Base-by-base conservation (phyloP, 2,113 vertebrate species). In the Seriola aureovittata region DNA sequence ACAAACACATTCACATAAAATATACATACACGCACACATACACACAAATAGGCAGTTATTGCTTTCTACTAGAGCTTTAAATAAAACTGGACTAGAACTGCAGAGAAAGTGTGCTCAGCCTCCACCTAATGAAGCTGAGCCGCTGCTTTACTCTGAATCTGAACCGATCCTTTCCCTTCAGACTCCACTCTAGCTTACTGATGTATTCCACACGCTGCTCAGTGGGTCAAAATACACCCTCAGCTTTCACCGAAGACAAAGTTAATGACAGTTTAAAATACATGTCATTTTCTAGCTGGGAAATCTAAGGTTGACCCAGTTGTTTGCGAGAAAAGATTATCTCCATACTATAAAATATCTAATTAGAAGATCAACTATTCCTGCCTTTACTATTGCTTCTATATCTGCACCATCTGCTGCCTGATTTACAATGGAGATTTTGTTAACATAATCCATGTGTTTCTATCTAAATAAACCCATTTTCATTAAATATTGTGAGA, bases 301-400 rank as follows among this genome's bases (percentile, higher is more conserved):
- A 69, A 82, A 83, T 83, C 50, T 55, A 60, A 78, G 10, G 29
- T 65, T 90, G 87, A 92, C 91, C 92, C 75, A 93, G 62, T 85
- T 90, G 29, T 79, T 75, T 54, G 60, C 10, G 50, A 23, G 75
- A 65, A 83, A 75, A 77, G 69, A 92, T 88, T 59, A 91, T 87
- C 48, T n/a, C 25, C 21, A 69, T 50, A 19, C 36, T 59, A 38
- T 58, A 62, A 82, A 81, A 88, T 79, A 85, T 82, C 40, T 84
- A 84, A 93, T 90, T 88, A 91, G 40, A 71, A 89, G 76, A 69
- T 91, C 65, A 75, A 40, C 55, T 9, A 42, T 84, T 80, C 0
- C 23, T 12, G 7, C 59, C 38, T 69, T 87, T 4, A 16, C 40
- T 38, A 48, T 81, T 65, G 50, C n/a, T 77, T 70, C 19, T 62